Conservation (phyloP, 2,797 vertebrate species). For the Tachyglossus aculeatus region DNA sequence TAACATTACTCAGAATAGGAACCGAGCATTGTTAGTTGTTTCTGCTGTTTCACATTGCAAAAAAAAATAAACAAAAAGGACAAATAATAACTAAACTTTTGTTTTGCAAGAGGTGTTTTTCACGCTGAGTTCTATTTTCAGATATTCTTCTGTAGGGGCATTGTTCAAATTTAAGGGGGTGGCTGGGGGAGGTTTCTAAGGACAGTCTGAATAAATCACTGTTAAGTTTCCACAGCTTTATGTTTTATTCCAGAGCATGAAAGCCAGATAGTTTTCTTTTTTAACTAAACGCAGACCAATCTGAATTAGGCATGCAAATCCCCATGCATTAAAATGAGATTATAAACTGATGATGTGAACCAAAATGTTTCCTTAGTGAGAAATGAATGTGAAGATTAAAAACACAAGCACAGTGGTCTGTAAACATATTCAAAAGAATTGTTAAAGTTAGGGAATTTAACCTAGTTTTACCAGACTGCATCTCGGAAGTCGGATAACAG, state of each 20-base stretch:
- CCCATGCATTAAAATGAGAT: conserved; percentile 14
- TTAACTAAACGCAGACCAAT: background rate
- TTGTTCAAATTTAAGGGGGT: no score
- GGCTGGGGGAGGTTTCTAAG: no score
- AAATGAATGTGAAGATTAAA: conserved; percentile 41
- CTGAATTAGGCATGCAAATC: conserved; percentile 33
- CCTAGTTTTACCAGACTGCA: background rate
- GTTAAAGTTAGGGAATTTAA: conserved; percentile 30
- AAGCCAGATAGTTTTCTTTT: background rate
- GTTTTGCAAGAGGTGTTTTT: background rate
- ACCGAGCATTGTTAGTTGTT: no score
- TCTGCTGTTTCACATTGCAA: no score
- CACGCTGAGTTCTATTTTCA: no score
- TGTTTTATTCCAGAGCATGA: background rate
- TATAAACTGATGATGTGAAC: conserved; percentile 23
- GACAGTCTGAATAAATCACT: background rate
- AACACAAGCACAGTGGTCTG: background rate
- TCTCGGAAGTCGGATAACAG: conserved; percentile 18
- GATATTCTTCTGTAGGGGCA: no score
- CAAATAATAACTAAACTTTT: no score
- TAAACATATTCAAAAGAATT: conserved; percentile 17
- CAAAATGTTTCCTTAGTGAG: conserved; percentile 24
- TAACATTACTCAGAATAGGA: no score
- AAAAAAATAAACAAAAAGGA: no score
- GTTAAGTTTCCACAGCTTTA: background rate